Base-by-base conservation (phyloP, 2,113 vertebrate genomes). In the Platysteira castanea region DNA sequence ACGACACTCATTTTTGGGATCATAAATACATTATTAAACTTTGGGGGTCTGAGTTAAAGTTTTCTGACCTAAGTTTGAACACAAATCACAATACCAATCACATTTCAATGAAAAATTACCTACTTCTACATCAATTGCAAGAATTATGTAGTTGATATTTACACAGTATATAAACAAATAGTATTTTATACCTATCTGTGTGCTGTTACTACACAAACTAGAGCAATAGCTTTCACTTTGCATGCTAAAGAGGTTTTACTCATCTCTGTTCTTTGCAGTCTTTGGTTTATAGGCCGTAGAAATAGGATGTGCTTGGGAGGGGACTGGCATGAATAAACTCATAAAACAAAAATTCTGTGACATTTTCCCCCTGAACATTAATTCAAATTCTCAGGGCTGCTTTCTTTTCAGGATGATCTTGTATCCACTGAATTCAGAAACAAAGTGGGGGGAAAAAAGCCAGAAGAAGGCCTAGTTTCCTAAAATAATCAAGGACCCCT, bases 251-350 rank as follows among this genome's bases (percentile, higher is more conserved):
- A 44, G 27, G 15, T 33, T 87, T 84, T 7, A 10, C 26, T 75
- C 16, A 5, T 57, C 33, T 61, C 47, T 41, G 30, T 23, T 77
- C 15, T 26, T 77, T 0, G 0, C 10, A 15, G 65, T 47, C 30
- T 78, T 17, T 41, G n/a, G 4, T 81, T 84, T 67, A 27, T 63
- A 74, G 59, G 64, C 60, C 33, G 3, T 30, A 54, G 30, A 84
- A 89, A 75, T 56, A 59, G 75, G 84, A 47, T 94, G 64, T 67
- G 26, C 47, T 78, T 64, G 41, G 41, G 33, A 87, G 15, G 49
- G 15, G 30, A 52, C 64, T 52, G 53, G 24, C 60, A 15, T 53
- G 24, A 75, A 63, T 23, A 59, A 84, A 73, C 19, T 75, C 31
- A 22, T 23, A 42, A 27, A 26, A 17, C 22, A 44, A 52, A 73